Percentiles rank a stretch among this genome's conserved stretches.
Evolutionary conservation across 1,140 invertebrate species (phyloP).

Genomic region (Samia ricini): DNA sequence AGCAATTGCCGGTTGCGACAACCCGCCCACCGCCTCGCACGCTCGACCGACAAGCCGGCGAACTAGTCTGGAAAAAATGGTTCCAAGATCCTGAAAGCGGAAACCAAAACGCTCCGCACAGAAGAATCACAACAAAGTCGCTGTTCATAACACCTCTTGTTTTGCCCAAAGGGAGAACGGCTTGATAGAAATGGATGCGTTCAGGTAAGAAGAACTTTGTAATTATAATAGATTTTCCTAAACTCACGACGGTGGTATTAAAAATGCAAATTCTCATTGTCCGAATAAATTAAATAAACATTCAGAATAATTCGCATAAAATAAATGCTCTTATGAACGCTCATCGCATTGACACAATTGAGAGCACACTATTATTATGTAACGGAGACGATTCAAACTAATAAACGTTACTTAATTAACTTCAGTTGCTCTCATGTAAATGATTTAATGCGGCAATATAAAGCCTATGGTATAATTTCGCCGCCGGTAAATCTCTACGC

Average conservation of each 20-base stretch:
- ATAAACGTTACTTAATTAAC: too few relatives aligned
- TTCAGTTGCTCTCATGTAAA: too few relatives aligned
- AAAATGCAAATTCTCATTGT: too few relatives aligned
- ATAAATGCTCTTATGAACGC: too few relatives aligned
- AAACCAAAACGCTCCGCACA: conserved; percentile 58
- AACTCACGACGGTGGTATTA: neutral
- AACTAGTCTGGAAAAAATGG: conserved; percentile 66
- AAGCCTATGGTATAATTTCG: too few relatives aligned
- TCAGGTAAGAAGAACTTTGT: conserved; percentile 36
- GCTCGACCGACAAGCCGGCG: conserved; percentile 57
- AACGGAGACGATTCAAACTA: too few relatives aligned
- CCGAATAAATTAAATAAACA: too few relatives aligned
- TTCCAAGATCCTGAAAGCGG: conserved; percentile 59
- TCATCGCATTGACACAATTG: too few relatives aligned
- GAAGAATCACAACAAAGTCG: conserved; percentile 67
- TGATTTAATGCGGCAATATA: too few relatives aligned
- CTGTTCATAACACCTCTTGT: conserved; percentile 64
- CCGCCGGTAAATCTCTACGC: too few relatives aligned
- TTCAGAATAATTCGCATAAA: too few relatives aligned
- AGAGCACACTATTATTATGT: too few relatives aligned
- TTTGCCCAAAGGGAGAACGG: conserved; percentile 61
- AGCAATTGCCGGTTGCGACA: conserved; percentile 35
- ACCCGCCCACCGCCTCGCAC: conserved; percentile 58
- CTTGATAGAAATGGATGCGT: conserved; percentile 63
- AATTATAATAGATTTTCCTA: neutral